Evolutionary conservation across 2,113 vertebrate species (phyloP).

Genomic region (Tauraco erythrolophus): DNA sequence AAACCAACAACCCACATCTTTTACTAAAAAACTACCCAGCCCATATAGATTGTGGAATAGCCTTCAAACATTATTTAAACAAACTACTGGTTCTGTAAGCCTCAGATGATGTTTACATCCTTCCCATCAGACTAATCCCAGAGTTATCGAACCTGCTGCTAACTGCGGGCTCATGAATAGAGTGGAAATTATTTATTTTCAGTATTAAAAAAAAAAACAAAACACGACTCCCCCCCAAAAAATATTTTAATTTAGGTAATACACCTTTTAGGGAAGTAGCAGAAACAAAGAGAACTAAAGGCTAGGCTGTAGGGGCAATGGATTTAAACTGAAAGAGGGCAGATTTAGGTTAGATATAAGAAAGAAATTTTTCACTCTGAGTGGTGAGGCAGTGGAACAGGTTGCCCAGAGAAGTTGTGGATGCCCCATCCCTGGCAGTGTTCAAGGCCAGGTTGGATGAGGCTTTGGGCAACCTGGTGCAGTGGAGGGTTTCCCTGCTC

Average conservation of each 20-base stretch:
- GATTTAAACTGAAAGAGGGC: too few relatives aligned
- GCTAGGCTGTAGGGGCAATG: background rate
- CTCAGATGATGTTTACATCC: background rate
- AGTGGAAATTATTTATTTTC: background rate
- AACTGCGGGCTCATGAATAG: rapidly evolving
- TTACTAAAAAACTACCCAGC: background rate
- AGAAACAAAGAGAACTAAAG: too few relatives aligned
- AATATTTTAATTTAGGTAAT: background rate
- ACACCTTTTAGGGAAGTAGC: background rate
- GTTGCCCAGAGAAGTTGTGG: too few relatives aligned
- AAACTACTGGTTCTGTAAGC: background rate
- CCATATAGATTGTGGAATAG: background rate
- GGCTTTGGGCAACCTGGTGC: too few relatives aligned
- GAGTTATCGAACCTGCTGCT: background rate
- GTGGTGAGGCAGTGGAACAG: too few relatives aligned
- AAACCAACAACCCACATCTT: background rate
- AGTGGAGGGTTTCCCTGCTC: too few relatives aligned
- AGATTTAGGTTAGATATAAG: too few relatives aligned
- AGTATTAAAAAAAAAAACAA: background rate
- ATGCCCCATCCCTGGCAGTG: too few relatives aligned
- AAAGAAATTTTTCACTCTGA: too few relatives aligned
- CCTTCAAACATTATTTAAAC: background rate
- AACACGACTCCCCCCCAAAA: background rate
- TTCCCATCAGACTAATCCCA: background rate
- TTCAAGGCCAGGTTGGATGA: too few relatives aligned